phyloP scores from a whole-genome alignment of 2,113 vertebrate genomes.

The Ictalurus punctatus region DNA sequence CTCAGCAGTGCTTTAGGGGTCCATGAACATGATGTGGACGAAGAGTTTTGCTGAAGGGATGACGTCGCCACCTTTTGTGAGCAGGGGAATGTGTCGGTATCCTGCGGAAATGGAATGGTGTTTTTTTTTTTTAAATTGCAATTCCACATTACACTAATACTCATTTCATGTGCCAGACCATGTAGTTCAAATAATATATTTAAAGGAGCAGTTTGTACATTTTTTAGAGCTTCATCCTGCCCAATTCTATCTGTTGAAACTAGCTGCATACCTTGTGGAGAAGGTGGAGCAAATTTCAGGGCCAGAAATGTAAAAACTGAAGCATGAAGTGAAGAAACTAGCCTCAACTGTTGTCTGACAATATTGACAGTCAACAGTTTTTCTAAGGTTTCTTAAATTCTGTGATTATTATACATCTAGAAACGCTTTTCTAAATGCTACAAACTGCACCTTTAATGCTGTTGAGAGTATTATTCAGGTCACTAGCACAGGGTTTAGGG shows the following conservation, averaged over 20 bases:
- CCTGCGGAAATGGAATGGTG: constrained; percentile 68
- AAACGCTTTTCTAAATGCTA: background rate
- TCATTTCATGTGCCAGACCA: background rate
- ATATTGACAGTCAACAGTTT: background rate
- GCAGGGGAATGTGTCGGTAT: constrained; percentile 90
- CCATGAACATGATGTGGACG: constrained; percentile 77
- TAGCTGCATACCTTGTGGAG: background rate
- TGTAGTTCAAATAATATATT: background rate
- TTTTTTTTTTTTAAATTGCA: background rate
- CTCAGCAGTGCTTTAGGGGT: constrained; percentile 48
- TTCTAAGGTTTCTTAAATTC: background rate
- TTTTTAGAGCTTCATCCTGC: background rate
- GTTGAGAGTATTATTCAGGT: background rate
- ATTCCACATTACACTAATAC: background rate
- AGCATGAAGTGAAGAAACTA: background rate
- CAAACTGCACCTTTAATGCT: background rate
- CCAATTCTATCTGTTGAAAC: background rate
- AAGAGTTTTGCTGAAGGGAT: constrained; percentile 87
- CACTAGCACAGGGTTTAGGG: background rate
- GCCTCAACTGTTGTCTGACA: background rate
- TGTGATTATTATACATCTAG: background rate
- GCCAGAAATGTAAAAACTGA: background rate
- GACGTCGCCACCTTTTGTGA: constrained; percentile 81
- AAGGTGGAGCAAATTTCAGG: background rate
- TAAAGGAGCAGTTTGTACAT: background rate